Base-by-base conservation (phyloP, 2,888 invertebrate genomes). In the Mimachlamys varia region DNA sequence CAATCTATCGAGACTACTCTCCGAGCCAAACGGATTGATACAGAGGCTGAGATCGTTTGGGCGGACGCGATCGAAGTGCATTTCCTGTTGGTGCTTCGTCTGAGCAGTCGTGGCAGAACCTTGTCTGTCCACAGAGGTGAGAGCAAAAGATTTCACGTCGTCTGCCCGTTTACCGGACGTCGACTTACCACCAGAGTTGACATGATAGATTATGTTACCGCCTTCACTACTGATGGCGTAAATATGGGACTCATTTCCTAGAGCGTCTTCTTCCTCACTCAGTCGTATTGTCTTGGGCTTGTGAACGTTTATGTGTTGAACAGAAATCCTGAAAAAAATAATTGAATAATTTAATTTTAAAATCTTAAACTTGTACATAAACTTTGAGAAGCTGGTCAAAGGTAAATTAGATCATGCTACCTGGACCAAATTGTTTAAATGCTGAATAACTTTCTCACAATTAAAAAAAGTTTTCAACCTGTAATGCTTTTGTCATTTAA, bases 171-270 rank as follows among this genome's bases (percentile, higher is more conserved):
- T 92, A 33, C 88, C 89, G 12, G 89, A 88, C 19, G 89, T n/a
- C 88, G 92, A 91, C 22, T 92, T 92, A 22, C 91, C 91, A 19
- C 94, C 94, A 89, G 96, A 94, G 94, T 97, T 97, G 92, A 97
- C 96, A 93, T 97, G 97, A 94, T 97, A 97, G 90, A 97, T 96
- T 7, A 98, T 98, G 94, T 98, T 98, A 0, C 98, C 98, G 94
- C 98, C 98, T 50, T 98, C 98, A 88, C 98, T 98, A 95, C 98
- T 98, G 88, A 98, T 98, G 0, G 98, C 98, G 95, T 98, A 98
- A 22, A 98, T 98, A 95, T 98, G 98, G 15, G 97, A 95, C 94
- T 97, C 97, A 12, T 94, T 87, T 58, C 93, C 92, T n/a, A 95
- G 94, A 19, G 94, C 95, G 7, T 94, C 94, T 22, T 93, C 94